Evolutionary conservation across 2,888 invertebrate species (phyloP).

Genomic region (Nudaria mundana): DNA sequence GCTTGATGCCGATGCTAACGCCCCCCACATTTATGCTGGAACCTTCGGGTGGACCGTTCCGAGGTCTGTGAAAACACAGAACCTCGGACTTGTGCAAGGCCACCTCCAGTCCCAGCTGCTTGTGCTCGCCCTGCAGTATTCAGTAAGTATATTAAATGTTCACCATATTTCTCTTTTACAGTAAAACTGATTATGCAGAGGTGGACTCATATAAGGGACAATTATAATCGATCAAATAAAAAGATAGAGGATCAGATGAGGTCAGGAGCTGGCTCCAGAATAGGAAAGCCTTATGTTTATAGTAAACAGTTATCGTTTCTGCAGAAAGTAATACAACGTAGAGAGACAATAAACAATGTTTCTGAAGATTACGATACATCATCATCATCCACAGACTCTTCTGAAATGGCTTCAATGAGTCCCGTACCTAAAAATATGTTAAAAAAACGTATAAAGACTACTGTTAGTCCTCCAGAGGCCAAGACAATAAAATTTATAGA

Average conservation of each 20-base stretch:
- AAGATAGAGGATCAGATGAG: conserved; percentile 27
- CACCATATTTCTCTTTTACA: conserved; percentile 10
- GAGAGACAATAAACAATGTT: conserved; percentile 16
- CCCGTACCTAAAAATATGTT: conserved; percentile 8
- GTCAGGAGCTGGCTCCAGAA: conserved; percentile 23
- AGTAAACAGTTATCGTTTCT: conserved; percentile 29
- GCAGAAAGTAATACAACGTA: conserved; percentile 25
- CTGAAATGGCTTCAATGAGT: conserved; percentile 14
- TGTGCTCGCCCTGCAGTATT: conserved; percentile 16
- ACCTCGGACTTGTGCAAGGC: no score
- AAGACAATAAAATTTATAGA: conserved; percentile 20
- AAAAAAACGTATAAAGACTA: conserved; percentile 13
- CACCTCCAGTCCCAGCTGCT: no score
- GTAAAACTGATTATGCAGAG: conserved; percentile 21
- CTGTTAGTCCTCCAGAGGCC: conserved; percentile 14
- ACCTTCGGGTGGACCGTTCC: no score
- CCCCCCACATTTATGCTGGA: no score
- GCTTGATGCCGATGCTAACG: no score
- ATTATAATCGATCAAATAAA: conserved; percentile 32
- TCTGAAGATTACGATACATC: conserved; percentile 15
- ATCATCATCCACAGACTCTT: conserved; percentile 13
- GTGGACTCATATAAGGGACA: conserved; percentile 35
- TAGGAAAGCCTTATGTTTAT: conserved; percentile 25
- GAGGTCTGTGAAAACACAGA: no score
- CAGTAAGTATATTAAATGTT: neutral